A percentile compares a stretch with the other conserved stretches of the same genome.
Conservation (phyloP, 2,888 invertebrate species). For the Deilephila porcellus region DNA sequence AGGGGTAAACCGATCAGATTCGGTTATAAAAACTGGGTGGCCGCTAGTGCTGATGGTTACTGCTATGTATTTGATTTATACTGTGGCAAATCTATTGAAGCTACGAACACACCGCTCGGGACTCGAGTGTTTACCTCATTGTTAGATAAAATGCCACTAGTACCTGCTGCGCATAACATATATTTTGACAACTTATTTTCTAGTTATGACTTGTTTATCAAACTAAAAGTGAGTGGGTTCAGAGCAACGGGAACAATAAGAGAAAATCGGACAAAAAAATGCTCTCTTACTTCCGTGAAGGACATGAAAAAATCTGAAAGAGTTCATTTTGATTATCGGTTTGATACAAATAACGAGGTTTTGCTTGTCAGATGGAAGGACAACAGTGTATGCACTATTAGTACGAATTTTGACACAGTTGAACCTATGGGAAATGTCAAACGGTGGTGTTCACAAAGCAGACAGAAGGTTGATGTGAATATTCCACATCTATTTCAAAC, state of each 20-base stretch:
- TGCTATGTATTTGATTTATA: background rate
- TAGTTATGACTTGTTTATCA: too few species aligned
- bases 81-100: background rate
- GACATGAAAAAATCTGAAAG: too few species aligned
- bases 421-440: constrained; percentile 43
- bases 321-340: too few species aligned
- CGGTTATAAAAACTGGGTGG: background rate
- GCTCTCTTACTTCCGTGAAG: background rate
- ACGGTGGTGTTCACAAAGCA: constrained; percentile 38
- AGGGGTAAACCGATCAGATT: constrained; percentile 5
- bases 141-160: background rate
- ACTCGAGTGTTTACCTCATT: background rate
- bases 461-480: constrained; percentile 40
- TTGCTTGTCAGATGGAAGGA: too few species aligned
- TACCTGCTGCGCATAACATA: background rate
- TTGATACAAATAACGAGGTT: background rate
- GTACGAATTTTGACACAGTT: constrained; percentile 28
- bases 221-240: too few species aligned
- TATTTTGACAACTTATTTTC: constrained; percentile 29
- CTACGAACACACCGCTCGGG: too few species aligned
- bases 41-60: too few species aligned
- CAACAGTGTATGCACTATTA: too few species aligned
- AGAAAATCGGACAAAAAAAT: constrained; percentile 7
- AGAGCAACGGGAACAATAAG: background rate
- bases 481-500: constrained; percentile 39